Evolutionary conservation across 1,140 invertebrate genomes (phyloP).

Genomic region (Cataglyphis hispanica): DNA sequence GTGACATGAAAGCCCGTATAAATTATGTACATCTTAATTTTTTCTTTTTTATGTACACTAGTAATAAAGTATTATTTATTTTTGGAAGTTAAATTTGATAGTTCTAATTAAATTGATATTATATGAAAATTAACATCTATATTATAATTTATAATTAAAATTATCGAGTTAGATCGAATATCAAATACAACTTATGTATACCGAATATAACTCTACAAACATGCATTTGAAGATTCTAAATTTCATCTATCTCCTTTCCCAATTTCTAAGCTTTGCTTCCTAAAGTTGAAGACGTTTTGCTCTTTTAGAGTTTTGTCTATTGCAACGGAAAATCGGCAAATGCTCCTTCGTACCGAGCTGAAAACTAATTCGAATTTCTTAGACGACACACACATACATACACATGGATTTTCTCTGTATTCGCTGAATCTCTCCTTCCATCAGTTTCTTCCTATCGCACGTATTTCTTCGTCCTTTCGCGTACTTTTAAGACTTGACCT

Average conservation of each 20-base stretch:
- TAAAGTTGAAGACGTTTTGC: not conserved
- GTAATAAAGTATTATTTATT: not conserved
- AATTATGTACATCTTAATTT: not conserved
- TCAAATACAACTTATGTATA: not conserved
- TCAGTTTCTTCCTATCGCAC: conserved; percentile 33
- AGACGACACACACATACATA: not conserved
- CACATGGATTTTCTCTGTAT: conserved; percentile 9
- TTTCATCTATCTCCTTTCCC: conserved; percentile 42
- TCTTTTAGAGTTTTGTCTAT: not conserved
- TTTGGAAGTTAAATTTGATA: not conserved
- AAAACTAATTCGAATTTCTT: conserved; percentile 60
- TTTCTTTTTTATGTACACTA: not conserved
- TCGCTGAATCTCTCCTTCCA: not conserved
- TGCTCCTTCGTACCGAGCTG: conserved; percentile 20
- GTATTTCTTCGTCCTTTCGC: conserved; percentile 13
- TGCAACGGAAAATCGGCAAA: conserved; percentile 22
- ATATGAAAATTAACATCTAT: not conserved
- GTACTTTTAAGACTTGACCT: conserved; percentile 27
- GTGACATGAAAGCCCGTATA: not conserved
- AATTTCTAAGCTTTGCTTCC: conserved; percentile 14
- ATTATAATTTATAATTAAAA: not conserved
- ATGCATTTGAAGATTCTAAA: not conserved
- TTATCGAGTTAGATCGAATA: not conserved
- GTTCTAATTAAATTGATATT: not conserved
- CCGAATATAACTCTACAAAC: not conserved